Base-by-base conservation (phyloP, 2,888 invertebrate genomes). In the Reticulitermes lucifugus region DNA sequence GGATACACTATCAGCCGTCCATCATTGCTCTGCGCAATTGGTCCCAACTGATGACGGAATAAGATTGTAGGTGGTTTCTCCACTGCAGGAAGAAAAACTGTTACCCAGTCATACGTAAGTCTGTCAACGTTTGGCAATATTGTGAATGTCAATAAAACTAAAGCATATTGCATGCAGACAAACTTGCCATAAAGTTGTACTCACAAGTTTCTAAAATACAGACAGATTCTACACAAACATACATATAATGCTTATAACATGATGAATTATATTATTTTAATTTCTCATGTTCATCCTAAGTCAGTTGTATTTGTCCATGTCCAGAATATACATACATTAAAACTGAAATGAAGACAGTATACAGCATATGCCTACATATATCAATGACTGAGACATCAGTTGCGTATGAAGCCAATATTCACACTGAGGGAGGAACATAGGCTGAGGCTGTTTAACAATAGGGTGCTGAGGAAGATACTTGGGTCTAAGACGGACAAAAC, bases 11-110 rank as follows among this genome's bases (percentile, higher is more conserved):
- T 94, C 80, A 97, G 92, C 88, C 95, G 95, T 1, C 97, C 97
- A 88, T 97, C 96, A 88, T 96, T 96, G 79, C 96, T 96, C 91
- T 97, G 97, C 0, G 96, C 96, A 84, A 97, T 97, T 0, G 97
- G 96, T 0, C 97, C 97, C 71, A 95, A 92, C 86, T 96, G 95
- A 89, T 96, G 95, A 0, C 97, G 93, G 90, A 97, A 96, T 80
- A 97, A 91, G 87, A 97, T 95, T 0, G 97, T 97, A 0, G 97
- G 97, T 0, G 96, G 95, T 89, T 96, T 96, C 89, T 96, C 96
- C 95, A 97, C 95, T 95, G 90, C 25, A 89, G 88, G 65, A 43
- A 81, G 70, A 81, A 65, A 81, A 65, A 70, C 81, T 81, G 70
- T 81, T 81, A 81, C 59, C 70, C 70, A 25, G 25, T 70, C 46